A percentile compares a stretch with the other conserved stretches of the same genome.
Conservation (phyloP, 1,140 invertebrate species). For the Berghia stephanieae region DNA sequence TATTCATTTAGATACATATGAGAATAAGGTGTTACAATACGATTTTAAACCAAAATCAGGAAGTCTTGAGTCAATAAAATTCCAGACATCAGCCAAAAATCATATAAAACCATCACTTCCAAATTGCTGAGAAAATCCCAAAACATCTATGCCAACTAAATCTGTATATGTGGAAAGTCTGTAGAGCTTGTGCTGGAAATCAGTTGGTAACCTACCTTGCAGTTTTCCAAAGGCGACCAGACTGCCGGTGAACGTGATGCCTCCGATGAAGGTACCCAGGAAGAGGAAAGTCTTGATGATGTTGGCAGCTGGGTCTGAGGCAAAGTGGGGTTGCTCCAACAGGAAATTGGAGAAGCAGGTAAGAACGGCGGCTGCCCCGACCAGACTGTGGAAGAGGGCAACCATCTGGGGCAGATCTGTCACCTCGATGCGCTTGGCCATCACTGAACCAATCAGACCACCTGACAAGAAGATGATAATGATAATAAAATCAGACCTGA, state of each 20-base stretch:
- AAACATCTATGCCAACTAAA: no score
- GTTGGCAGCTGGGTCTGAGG: conserved; percentile 81
- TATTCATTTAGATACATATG: no score
- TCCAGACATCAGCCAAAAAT: no score
- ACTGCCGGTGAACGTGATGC: conserved; percentile 88
- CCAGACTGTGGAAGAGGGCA: conserved; percentile 88
- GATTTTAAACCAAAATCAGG: no score
- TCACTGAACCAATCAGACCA: conserved; percentile 64
- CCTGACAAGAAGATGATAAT: no score
- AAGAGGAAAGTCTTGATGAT: conserved; percentile 89
- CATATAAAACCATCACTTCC: no score
- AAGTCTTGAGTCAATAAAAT: no score
- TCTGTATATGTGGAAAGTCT: no score
- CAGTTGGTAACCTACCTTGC: conserved; percentile 70
- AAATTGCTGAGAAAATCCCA: no score
- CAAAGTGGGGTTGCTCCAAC: conserved; percentile 83
- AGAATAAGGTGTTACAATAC: no score
- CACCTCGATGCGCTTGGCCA: conserved; percentile 86
- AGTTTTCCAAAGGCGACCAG: conserved; percentile 92
- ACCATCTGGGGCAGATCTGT: conserved; percentile 90
- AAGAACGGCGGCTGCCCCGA: conserved; percentile 86
- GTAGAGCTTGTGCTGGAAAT: background rate
- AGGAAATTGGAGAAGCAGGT: conserved; percentile 88
- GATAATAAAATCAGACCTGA: no score
- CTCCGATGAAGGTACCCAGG: conserved; percentile 89